phyloP scores from a whole-genome alignment of 2,797 vertebrate species.

The Gadopsis marmoratus region DNA sequence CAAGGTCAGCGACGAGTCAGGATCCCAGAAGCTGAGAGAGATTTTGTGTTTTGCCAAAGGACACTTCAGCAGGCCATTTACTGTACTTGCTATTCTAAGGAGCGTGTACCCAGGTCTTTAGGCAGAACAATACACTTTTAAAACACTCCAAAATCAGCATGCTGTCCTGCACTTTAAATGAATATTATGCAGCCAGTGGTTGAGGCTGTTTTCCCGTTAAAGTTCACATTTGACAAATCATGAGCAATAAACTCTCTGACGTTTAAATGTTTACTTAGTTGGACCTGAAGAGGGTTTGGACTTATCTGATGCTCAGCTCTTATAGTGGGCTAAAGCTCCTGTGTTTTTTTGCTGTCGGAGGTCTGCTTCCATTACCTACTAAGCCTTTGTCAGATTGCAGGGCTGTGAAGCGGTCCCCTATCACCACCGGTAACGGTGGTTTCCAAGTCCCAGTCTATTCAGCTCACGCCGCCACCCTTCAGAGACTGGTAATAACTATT shows the following conservation, averaged over 20 bases:
- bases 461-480: slow-evolving; percentile 78
- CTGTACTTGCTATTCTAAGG: slow-evolving; percentile 15
- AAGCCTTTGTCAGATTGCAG: slow-evolving; percentile 79
- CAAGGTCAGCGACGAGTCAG: slow-evolving; percentile 26
- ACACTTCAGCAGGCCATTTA: background rate
- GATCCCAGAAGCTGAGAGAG: background rate
- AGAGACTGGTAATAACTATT: slow-evolving; percentile 85
- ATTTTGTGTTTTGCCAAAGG: slow-evolving; percentile 28
- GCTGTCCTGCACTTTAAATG: slow-evolving; percentile 18
- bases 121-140: background rate
- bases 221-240: slow-evolving; percentile 50
- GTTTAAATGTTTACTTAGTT: slow-evolving; percentile 61
- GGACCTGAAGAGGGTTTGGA: slow-evolving; percentile 56
- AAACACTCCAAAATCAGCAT: slow-evolving; percentile 27
- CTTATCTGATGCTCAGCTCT: slow-evolving; percentile 66
- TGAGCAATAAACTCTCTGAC: slow-evolving; percentile 47
- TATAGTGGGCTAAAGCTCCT: slow-evolving; percentile 45
- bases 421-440: slow-evolving; percentile 67
- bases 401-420: slow-evolving; percentile 71
- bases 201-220: slow-evolving; percentile 19
- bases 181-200: slow-evolving; percentile 22
- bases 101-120: background rate
- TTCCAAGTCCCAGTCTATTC: slow-evolving; percentile 81
- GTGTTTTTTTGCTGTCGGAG: slow-evolving; percentile 54
- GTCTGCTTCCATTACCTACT: slow-evolving; percentile 77